A percentile compares a stretch with the other conserved stretches of the same genome.
These are phyloP conservation scores for Belgica antarctica DNA, from an alignment of 2,888 invertebrate species.

Conservation along the genomic window DNA sequence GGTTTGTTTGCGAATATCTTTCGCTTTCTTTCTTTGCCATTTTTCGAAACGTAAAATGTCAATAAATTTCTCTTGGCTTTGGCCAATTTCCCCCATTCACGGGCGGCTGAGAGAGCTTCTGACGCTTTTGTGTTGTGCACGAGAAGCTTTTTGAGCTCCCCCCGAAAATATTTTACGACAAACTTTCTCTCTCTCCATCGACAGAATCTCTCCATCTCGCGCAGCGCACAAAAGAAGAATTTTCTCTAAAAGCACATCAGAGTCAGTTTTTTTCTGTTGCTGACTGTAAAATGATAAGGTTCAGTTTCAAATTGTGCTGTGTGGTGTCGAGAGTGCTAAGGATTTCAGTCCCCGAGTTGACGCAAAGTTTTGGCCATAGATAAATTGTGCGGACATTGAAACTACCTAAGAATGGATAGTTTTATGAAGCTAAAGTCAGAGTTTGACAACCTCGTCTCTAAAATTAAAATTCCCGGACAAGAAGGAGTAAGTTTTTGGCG, in stretches of 20 bases:
- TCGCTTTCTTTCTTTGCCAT: background rate
- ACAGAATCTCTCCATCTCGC: constrained; percentile 33
- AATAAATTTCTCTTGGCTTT: background rate
- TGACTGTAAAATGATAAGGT: constrained; percentile 42
- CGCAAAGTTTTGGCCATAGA: background rate
- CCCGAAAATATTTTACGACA: background rate
- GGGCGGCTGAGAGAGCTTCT: no score
- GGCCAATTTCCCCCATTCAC: background rate
- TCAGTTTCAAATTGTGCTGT: constrained; percentile 38
- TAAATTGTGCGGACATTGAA: background rate
- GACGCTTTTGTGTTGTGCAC: background rate
- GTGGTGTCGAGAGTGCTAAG: constrained; percentile 23
- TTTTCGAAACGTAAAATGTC: constrained; percentile 1
- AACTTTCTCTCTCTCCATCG: background rate
- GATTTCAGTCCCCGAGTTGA: background rate
- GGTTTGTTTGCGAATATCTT: background rate
- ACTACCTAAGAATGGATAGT: constrained; percentile 35
- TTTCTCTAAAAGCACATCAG: constrained; percentile 12
- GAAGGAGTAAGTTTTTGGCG: constrained; percentile 35
- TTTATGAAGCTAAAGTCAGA: constrained; percentile 39
- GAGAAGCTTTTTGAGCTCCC: background rate
- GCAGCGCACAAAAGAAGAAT: constrained; percentile 20
- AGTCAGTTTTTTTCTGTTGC: constrained; percentile 37
- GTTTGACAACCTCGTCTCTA: constrained; percentile 38
- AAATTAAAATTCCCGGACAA: constrained; percentile 42